A percentile compares a stretch with the other conserved stretches of the same genome.
These are phyloP conservation scores for Pangasius sanitwongsei DNA, from an alignment of 2,797 vertebrate genomes.

Conservation along the genomic window DNA sequence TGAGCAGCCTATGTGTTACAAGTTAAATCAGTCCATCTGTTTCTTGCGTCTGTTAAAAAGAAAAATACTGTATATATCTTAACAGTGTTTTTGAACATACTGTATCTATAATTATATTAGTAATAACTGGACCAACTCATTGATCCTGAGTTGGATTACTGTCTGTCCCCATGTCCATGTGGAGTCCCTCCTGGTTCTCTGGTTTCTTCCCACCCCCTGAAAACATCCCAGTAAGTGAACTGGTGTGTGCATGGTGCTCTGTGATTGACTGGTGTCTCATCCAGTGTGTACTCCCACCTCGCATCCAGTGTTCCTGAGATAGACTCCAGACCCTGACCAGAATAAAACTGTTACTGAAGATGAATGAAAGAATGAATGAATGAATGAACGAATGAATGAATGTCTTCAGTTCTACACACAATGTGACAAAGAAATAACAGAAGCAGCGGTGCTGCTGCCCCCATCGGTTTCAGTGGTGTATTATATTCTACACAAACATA, in stretches of 20 bases:
- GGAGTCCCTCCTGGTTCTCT: not conserved
- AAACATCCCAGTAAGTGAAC: not conserved
- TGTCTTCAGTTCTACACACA: not conserved
- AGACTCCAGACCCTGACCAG: not conserved
- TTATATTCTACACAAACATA: not conserved
- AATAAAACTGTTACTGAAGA: not conserved
- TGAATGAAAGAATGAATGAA: not conserved
- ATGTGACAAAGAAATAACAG: not conserved
- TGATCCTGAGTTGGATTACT: not conserved
- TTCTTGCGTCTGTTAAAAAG: not conserved
- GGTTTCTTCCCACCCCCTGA: not conserved
- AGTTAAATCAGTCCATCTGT: not conserved
- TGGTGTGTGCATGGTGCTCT: not conserved
- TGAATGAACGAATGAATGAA: not conserved
- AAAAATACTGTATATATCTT: not conserved
- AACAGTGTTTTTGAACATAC: not conserved
- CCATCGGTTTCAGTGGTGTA: not conserved
- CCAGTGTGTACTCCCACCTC: not conserved
- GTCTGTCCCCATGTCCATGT: not conserved
- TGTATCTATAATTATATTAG: not conserved
- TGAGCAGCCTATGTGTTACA: not conserved
- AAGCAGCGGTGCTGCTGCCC: not conserved
- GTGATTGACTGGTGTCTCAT: not conserved
- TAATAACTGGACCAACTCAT: not conserved
- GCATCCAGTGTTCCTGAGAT: not conserved